Percentiles rank a stretch among this genome's conserved stretches.
Conservation (phyloP, 2,797 vertebrate species). For the Pagetopsis macropterus region DNA sequence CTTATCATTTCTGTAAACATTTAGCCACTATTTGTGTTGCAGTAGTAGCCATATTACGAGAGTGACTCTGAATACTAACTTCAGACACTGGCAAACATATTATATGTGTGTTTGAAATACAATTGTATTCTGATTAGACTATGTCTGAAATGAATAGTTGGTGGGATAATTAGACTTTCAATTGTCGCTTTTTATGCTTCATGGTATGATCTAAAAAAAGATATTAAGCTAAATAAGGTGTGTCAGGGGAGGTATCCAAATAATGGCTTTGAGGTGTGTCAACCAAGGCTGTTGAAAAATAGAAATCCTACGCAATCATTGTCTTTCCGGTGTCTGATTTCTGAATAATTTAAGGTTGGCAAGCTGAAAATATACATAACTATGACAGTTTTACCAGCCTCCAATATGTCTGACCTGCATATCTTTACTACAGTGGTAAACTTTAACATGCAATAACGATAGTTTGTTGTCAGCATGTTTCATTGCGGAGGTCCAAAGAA, state of each 20-base stretch:
- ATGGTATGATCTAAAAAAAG: too few species aligned
- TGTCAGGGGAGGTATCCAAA: neutral
- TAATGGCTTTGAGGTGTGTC: neutral
- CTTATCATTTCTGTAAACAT: neutral
- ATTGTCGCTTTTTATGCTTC: neutral
- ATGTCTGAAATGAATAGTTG: neutral
- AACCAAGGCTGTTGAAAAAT: too few species aligned
- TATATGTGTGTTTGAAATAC: neutral
- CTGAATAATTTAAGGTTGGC: neutral
- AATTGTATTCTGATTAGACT: too few species aligned
- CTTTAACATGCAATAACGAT: neutral
- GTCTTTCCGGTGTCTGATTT: neutral
- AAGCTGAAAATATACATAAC: neutral
- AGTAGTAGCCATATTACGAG: neutral
- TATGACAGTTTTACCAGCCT: neutral
- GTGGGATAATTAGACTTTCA: neutral
- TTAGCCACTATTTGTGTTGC: neutral
- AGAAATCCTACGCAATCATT: neutral
- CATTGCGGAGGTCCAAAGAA: neutral
- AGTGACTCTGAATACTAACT: neutral
- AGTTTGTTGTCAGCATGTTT: neutral
- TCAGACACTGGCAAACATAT: neutral
- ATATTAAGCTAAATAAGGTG: neutral
- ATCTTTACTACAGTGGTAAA: neutral
- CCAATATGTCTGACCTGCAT: neutral